Conservation (phyloP, 92 coral and sea anemone genomes). For the Porites evermanni region DNA sequence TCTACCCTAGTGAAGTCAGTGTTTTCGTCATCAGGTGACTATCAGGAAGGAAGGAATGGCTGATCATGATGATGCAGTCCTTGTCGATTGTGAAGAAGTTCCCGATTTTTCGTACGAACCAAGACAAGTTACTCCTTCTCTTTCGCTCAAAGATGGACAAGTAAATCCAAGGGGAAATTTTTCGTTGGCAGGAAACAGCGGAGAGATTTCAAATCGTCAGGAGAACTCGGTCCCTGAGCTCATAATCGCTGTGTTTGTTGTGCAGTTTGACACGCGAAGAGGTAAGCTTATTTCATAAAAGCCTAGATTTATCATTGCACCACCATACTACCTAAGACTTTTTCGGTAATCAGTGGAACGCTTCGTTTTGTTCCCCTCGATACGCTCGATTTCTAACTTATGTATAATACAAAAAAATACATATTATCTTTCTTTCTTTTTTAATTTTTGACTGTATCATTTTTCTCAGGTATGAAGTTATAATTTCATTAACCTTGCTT, state of each 20-base stretch:
- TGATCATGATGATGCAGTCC: slow-evolving; percentile 65
- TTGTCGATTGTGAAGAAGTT: slow-evolving; percentile 91
- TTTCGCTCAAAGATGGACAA: slow-evolving; percentile 8
- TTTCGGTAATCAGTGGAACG: no score
- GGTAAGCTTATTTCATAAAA: slow-evolving; percentile 47
- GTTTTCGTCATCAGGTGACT: slow-evolving; percentile 8
- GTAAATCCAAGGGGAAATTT: slow-evolving; percentile 27
- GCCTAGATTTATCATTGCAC: background rate
- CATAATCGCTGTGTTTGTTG: slow-evolving; percentile 93
- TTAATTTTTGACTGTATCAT: no score
- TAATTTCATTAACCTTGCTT: no score
- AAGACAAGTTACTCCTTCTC: slow-evolving; percentile 40
- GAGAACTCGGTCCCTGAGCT: slow-evolving; percentile 71
- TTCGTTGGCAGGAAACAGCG: background rate
- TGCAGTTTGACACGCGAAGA: slow-evolving; percentile 96
- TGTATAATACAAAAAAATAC: no score
- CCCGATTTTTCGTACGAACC: slow-evolving; percentile 86
- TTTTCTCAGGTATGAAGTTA: no score
- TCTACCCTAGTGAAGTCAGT: slow-evolving; percentile 39
- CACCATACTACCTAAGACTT: no score
- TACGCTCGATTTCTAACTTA: no score
- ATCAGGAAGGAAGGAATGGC: slow-evolving; percentile 55
- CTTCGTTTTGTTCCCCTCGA: no score
- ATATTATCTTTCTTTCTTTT: no score
- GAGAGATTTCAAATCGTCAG: slow-evolving; percentile 3